A percentile compares a stretch with the other conserved stretches of the same genome.
Evolutionary conservation across 2,888 invertebrate genomes (phyloP).

Genomic region (Sylvicola cinctus): DNA sequence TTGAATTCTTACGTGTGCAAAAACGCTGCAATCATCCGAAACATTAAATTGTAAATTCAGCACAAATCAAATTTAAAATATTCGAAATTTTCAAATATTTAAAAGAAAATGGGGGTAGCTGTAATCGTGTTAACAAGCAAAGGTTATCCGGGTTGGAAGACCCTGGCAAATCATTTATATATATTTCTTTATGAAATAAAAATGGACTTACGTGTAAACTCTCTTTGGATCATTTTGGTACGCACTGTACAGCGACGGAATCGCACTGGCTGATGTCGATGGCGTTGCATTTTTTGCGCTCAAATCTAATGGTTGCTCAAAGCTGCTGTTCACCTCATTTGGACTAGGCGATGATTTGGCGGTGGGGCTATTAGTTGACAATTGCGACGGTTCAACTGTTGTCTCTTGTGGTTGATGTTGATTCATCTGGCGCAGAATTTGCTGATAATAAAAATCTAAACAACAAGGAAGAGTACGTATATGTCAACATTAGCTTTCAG

Average conservation of each 20-base stretch:
- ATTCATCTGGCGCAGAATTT: no score
- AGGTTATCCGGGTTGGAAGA: no score
- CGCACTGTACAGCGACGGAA: no score
- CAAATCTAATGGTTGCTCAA: slow-evolving; percentile 68
- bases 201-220: slow-evolving; percentile 49
- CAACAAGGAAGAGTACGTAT: no score
- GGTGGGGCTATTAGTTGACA: slow-evolving; percentile 21
- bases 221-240: slow-evolving; percentile 30
- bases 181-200: no score
- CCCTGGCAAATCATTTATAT: no score
- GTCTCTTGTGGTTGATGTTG: slow-evolving; percentile 21
- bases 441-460: no score
- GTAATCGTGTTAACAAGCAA: no score
- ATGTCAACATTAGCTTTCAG: no score
- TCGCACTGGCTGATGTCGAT: slow-evolving; percentile 13
- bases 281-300: slow-evolving; percentile 52
- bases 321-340: slow-evolving; percentile 21
- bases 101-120: no score
- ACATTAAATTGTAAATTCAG: neutral
- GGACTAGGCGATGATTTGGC: slow-evolving; percentile 29
- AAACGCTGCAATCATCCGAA: neutral
- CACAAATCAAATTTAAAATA: no score
- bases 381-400: slow-evolving; percentile 12
- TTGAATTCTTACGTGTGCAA: neutral
- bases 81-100: no score